Percentiles rank a stretch among this genome's conserved stretches.
Evolutionary conservation across 2,113 vertebrate genomes (phyloP).

Genomic region (Etheostoma spectabile): DNA sequence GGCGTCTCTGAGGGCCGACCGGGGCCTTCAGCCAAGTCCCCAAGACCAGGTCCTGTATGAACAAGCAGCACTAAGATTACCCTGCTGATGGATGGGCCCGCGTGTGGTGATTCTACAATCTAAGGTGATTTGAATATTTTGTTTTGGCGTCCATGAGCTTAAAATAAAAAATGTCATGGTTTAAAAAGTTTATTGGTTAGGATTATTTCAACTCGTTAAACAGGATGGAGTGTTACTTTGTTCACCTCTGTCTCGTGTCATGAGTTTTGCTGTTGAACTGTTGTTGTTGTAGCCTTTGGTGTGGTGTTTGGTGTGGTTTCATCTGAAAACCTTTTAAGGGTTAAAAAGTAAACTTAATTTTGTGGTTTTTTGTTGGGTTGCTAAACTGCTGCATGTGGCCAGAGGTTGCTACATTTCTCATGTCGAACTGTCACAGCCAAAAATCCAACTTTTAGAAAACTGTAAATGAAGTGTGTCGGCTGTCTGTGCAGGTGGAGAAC

Average conservation of each 20-base stretch:
- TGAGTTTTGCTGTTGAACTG: slow-evolving; percentile 1
- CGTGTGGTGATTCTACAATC: slow-evolving; percentile 90
- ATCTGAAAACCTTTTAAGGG: background rate
- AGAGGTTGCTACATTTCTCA: background rate
- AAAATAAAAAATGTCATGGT: background rate
- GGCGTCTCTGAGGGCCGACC: slow-evolving; percentile 61
- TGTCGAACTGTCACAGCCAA: background rate
- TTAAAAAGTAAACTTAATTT: background rate
- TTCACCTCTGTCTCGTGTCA: background rate
- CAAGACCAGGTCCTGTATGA: slow-evolving; percentile 57
- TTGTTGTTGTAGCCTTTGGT: background rate
- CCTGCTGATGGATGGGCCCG: slow-evolving; percentile 93
- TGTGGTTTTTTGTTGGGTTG: background rate
- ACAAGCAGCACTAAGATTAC: slow-evolving; percentile 82
- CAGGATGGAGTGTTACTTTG: background rate
- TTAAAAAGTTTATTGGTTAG: background rate
- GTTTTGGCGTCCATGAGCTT: background rate
- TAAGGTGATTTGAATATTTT: slow-evolving; percentile 80
- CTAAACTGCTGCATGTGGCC: background rate
- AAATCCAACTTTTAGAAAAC: no score
- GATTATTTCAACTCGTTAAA: background rate
- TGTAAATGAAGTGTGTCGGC: background rate
- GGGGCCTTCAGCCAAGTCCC: slow-evolving; percentile 20
- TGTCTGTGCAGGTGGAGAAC: slow-evolving; percentile 90
- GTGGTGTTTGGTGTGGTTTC: background rate